Evolutionary conservation across 2,797 vertebrate genomes (phyloP).

Genomic region (Crax fasciolata): DNA sequence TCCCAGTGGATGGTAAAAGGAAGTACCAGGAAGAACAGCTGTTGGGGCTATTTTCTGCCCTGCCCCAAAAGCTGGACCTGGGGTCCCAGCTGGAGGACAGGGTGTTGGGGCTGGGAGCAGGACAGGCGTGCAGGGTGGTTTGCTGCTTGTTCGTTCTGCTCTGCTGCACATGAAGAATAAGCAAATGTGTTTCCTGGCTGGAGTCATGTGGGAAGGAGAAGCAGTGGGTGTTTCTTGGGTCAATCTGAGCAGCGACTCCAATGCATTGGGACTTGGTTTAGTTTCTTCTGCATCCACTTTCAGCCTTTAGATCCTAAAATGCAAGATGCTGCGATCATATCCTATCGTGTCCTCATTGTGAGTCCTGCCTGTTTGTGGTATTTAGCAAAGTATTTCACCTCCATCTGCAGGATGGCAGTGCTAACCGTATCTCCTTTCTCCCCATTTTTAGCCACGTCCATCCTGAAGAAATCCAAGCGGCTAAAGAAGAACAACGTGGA

Average conservation of each 20-base stretch:
- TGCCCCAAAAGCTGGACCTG: background rate
- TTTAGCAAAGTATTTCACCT: background rate
- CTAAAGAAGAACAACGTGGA: conserved; percentile 89
- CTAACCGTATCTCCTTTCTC: background rate
- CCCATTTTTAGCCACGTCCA: conserved; percentile 87
- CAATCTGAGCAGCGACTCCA: rapidly evolving
- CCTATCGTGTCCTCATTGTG: background rate
- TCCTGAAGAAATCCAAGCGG: conserved; percentile 92
- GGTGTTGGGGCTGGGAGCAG: background rate
- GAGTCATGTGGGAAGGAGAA: background rate
- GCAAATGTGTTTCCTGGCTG: conserved; percentile 34
- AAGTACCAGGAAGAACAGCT: conserved; percentile 38
- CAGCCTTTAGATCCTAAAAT: background rate
- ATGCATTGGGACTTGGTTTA: background rate
- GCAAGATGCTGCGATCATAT: background rate
- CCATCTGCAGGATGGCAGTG: background rate
- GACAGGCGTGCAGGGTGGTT: background rate
- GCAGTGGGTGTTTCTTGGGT: background rate
- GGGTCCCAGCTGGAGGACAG: background rate
- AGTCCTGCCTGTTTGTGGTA: background rate
- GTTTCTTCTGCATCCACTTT: background rate
- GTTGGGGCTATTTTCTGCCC: background rate
- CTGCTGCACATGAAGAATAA: conserved; percentile 8
- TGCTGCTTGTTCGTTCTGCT: background rate
- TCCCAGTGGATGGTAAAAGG: conserved; percentile 62